These are phyloP conservation scores for Onthophagus taurus DNA, from an alignment of 1,140 invertebrate genomes.

Conservation along the genomic window DNA sequence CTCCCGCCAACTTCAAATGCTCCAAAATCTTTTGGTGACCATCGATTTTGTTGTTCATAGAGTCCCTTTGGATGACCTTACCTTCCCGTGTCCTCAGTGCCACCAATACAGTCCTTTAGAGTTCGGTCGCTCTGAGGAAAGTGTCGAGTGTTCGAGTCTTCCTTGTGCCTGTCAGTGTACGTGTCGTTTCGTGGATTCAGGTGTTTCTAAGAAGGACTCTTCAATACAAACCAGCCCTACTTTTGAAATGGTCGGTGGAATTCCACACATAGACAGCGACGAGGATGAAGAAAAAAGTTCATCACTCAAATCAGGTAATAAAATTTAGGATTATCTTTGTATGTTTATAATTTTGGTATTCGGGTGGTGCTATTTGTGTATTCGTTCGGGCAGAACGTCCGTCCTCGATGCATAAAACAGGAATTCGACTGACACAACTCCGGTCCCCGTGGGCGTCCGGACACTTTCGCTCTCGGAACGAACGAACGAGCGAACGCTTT, in stretches of 20 bases:
- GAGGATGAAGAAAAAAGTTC: constrained; percentile 52
- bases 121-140: constrained; percentile 21
- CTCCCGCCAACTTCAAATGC: constrained; percentile 48
- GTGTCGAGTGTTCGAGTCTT: constrained; percentile 24
- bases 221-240: constrained; percentile 43
- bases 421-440: too few relatives aligned
- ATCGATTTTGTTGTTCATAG: constrained; percentile 58
- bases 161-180: constrained; percentile 32
- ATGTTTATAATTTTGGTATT: too few relatives aligned
- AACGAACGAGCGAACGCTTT: too few relatives aligned
- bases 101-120: constrained; percentile 39
- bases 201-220: constrained; percentile 32
- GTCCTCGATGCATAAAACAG: too few relatives aligned
- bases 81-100: constrained; percentile 49
- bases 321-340: too few relatives aligned
- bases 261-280: constrained; percentile 62
- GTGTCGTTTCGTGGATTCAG: constrained; percentile 22
- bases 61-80: constrained; percentile 53
- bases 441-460: too few relatives aligned
- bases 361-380: too few relatives aligned
- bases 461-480: too few relatives aligned
- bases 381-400: too few relatives aligned
- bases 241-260: constrained; percentile 57
- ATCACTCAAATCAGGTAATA: constrained; percentile 35
- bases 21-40: constrained; percentile 52